Conservation (phyloP, 2,113 vertebrate genomes). For the Lepus americanus region DNA sequence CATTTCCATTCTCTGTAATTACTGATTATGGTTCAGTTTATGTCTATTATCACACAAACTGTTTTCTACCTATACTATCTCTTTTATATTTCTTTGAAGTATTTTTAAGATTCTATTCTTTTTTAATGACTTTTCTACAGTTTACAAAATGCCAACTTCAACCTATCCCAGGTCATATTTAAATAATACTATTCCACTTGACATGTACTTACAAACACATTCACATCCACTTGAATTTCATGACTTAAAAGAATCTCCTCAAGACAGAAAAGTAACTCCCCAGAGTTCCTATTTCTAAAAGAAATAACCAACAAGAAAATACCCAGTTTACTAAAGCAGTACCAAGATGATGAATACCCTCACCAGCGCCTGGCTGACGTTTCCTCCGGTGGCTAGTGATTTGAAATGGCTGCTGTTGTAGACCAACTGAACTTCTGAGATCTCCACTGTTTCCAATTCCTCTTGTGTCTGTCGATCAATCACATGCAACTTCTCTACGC, state of each 20-base stretch:
- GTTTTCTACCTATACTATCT: not conserved
- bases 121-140: not conserved
- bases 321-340: not conserved
- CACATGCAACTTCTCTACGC: constrained; percentile 96
- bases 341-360: not conserved
- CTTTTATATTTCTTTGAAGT: not conserved
- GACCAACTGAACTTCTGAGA: constrained; percentile 96
- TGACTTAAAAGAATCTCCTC: constrained; percentile 26
- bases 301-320: constrained; percentile 10
- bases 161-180: not conserved
- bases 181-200: not conserved
- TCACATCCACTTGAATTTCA: not conserved
- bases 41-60: not conserved
- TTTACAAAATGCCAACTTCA: not conserved
- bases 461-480: constrained; percentile 96
- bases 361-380: constrained; percentile 98
- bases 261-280: constrained; percentile 5
- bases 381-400: constrained; percentile 97
- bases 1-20: not conserved
- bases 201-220: not conserved
- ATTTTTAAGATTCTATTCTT: not conserved
- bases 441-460: constrained; percentile 94
- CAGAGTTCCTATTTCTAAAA: constrained; percentile 9
- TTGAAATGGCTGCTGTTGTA: constrained; percentile 99
- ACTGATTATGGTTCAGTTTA: not conserved